Base-by-base conservation (phyloP, 2,797 vertebrate genomes). In the Simalia tracyae region DNA sequence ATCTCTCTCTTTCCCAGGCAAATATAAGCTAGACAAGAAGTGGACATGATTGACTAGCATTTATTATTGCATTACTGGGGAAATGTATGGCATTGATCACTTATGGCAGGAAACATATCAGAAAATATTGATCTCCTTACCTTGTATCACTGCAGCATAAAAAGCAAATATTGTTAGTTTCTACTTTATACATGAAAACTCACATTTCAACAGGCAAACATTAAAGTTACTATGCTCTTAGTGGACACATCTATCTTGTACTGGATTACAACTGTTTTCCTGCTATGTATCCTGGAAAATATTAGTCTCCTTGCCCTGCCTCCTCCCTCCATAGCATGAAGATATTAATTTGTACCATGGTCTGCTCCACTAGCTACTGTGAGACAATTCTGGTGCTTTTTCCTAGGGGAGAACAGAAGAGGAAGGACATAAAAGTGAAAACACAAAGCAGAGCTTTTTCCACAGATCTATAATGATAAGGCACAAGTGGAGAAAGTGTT, bases 71-170 rank as follows among this genome's bases (percentile, higher is more conserved):
- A 72, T 86, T 86, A 86, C 46, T 54, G 64, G 54, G 59, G 4
- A n/a, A 24, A 19, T 59, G 46, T 66, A 85, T 86, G 61, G 4
- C 31, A 72, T 7, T 31, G 22, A 86, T 60, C 28, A 76, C 31
- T 31, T 59, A 89, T 68, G 86, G 11, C 11, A 59, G 11, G 50
- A 36, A 92, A 61, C 24, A 15, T 84, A 88, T 46, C 4, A 59
- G 59, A 88, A 88, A 92, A 15, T 24, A 36, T 66, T 89, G 72
- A 60, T 89, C 81, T 86, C 86, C 89, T 72, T 89, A 60, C 88
- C 81, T 86, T 24, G 26, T n/a, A 36, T 31, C 5, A 10, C 84
- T 24, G 0, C 22, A 86, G 26, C 28, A 12, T 89, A 59, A 86
- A 72, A 89, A 86, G 36, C 84, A 89, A 89, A 86, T 42, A 60